Conservation (phyloP, 2,797 vertebrate genomes). For the Neosilurus mollespiculum region DNA sequence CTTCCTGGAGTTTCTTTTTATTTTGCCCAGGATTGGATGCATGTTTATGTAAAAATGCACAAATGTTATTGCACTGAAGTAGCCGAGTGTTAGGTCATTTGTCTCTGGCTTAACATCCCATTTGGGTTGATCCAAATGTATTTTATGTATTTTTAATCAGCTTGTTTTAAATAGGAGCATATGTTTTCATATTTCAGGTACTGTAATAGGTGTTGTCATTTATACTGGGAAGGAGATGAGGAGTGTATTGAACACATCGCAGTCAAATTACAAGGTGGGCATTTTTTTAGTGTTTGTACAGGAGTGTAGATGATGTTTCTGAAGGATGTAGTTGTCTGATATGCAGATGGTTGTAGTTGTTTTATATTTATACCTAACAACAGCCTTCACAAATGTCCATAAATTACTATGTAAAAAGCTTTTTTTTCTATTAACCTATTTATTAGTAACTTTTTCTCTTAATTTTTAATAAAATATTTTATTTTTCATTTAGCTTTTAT, state of each 20-base stretch:
- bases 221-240: slow-evolving; percentile 98
- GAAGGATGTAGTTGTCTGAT: too few relatives aligned
- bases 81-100: background rate
- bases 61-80: background rate
- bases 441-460: too few relatives aligned
- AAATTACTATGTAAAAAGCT: too few relatives aligned
- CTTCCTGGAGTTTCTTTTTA: background rate
- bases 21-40: too few relatives aligned
- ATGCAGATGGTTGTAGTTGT: too few relatives aligned
- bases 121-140: too few relatives aligned
- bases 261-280: slow-evolving; percentile 93
- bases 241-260: slow-evolving; percentile 95
- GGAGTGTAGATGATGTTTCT: background rate
- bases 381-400: too few relatives aligned
- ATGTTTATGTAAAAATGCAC: background rate
- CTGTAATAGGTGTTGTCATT: slow-evolving; percentile 96
- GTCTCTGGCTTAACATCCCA: background rate
- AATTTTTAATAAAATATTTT: too few relatives aligned
- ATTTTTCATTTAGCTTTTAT: too few relatives aligned
- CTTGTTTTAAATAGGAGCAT: background rate
- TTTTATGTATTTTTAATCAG: slow-evolving; percentile 1
- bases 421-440: too few relatives aligned
- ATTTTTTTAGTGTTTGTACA: background rate
- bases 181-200: slow-evolving; percentile 74
- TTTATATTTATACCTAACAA: too few relatives aligned